These are phyloP conservation scores for Dendrolimus houi DNA, from an alignment of 2,888 invertebrate genomes.

Conservation along the genomic window DNA sequence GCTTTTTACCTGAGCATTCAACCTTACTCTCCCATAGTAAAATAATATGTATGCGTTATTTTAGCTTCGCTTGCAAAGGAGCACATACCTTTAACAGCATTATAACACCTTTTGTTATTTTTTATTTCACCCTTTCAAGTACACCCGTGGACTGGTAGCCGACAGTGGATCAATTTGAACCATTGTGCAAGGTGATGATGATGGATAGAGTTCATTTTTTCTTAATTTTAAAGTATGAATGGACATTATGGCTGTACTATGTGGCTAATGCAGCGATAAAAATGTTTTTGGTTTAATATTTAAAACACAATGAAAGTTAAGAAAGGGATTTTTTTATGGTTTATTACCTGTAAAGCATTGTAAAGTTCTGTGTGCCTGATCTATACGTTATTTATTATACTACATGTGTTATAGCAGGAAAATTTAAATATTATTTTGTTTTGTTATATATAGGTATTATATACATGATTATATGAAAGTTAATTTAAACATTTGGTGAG, in stretches of 20 bases:
- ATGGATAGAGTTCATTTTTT: conserved; percentile 27
- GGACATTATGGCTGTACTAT: background rate
- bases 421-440: too few relatives aligned
- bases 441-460: too few relatives aligned
- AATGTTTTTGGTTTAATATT: background rate
- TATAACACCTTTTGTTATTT: conserved; percentile 51
- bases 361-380: too few relatives aligned
- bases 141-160: conserved; percentile 40
- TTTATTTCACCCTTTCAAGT: conserved; percentile 46
- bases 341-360: background rate
- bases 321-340: background rate
- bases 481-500: too few relatives aligned
- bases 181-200: conserved; percentile 28
- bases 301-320: background rate
- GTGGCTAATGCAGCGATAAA: background rate
- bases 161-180: conserved; percentile 46
- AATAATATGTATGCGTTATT: too few relatives aligned
- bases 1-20: too few relatives aligned
- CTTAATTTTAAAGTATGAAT: conserved; percentile 14
- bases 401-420: too few relatives aligned
- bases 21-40: too few relatives aligned
- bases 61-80: background rate
- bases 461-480: too few relatives aligned
- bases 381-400: too few relatives aligned
- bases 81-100: background rate